A percentile compares a stretch with the other conserved stretches of the same genome.
Conservation (phyloP, 2,113 vertebrate genomes). For the Solea senegalensis region DNA sequence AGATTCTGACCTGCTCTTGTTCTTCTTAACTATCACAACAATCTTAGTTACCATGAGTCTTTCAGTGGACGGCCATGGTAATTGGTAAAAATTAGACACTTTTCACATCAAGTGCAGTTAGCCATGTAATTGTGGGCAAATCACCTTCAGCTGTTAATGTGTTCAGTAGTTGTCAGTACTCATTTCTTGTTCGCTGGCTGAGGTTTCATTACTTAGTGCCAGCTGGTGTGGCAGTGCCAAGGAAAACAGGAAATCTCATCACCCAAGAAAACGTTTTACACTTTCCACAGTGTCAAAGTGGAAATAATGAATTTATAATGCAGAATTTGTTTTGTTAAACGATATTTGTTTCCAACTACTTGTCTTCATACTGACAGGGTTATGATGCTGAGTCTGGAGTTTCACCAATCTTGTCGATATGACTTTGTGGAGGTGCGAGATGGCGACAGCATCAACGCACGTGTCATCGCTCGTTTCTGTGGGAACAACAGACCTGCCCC, state of each 20-base stretch:
- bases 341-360: neutral
- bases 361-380: conserved; percentile 79
- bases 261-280: neutral
- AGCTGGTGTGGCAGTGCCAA: conserved; percentile 34
- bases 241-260: conserved; percentile 29
- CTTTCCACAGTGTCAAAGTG: too few species aligned
- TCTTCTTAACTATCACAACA: neutral
- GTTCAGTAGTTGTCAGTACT: conserved; percentile 34
- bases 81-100: conserved; percentile 20
- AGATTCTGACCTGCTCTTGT: neutral
- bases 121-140: conserved; percentile 15
- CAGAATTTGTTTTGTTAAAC: neutral
- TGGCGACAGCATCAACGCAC: conserved; percentile 88
- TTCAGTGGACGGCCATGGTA: neutral
- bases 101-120: conserved; percentile 31
- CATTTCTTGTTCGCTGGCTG: conserved; percentile 30
- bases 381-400: conserved; percentile 96
- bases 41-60: neutral
- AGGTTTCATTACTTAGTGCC: conserved; percentile 18
- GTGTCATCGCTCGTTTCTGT: conserved; percentile 91
- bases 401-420: conserved; percentile 94
- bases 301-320: too few species aligned
- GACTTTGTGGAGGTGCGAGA: conserved; percentile 95
- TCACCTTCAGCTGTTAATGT: conserved; percentile 16
- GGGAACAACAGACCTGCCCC: conserved; percentile 90